Conservation (phyloP, 2,888 invertebrate genomes). For the Lypha dubia region DNA sequence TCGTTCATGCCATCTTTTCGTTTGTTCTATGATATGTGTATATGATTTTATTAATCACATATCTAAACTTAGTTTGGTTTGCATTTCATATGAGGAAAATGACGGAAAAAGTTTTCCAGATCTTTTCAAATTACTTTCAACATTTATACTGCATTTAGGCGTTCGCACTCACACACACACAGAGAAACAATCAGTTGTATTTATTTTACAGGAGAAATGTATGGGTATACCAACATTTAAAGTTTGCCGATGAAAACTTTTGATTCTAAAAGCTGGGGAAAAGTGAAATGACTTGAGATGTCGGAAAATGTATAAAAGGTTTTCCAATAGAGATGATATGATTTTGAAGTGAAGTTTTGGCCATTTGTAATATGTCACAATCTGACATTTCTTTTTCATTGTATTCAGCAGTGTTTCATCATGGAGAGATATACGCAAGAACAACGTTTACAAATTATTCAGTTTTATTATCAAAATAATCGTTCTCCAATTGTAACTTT, state of each 20-base stretch:
- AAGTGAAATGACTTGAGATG: slow-evolving; percentile 22
- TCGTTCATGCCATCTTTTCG: neutral
- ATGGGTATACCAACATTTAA: slow-evolving; percentile 32
- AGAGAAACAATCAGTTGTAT: neutral
- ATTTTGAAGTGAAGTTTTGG: too few relatives aligned
- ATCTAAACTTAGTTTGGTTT: slow-evolving; percentile 21
- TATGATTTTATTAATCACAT: slow-evolving; percentile 57
- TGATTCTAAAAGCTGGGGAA: slow-evolving; percentile 23
- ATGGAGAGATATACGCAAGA: too few relatives aligned
- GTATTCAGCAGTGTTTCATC: too few relatives aligned
- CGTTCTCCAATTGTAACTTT: too few relatives aligned
- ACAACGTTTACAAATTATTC: too few relatives aligned
- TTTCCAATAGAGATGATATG: too few relatives aligned
- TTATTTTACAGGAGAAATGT: slow-evolving; percentile 3
- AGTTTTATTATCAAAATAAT: too few relatives aligned
- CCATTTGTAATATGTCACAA: too few relatives aligned
- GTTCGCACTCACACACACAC: neutral
- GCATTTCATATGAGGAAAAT: slow-evolving; percentile 23
- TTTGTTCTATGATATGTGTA: neutral
- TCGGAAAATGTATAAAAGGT: neutral
- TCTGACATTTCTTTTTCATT: too few relatives aligned
- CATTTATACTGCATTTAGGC: slow-evolving; percentile 58
- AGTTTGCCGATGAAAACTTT: slow-evolving; percentile 41
- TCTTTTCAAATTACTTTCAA: slow-evolving; percentile 46
- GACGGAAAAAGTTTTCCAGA: slow-evolving; percentile 43